Evolutionary conservation across 2,888 invertebrate species (phyloP).

Genomic region (Caenorhabditis uteleia): DNA sequence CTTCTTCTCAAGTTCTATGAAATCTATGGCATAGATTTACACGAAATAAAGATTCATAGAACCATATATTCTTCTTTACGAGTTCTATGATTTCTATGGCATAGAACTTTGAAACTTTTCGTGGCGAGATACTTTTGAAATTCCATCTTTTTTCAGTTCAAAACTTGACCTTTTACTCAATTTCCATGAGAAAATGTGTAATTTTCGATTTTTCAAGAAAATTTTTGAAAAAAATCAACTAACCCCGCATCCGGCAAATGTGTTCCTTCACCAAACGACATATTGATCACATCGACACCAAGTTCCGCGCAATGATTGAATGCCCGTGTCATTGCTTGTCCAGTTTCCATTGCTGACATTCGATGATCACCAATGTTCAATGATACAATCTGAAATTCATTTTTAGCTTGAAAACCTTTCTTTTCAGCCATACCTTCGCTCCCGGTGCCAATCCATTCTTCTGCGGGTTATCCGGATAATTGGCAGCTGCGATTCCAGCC

Average conservation of each 20-base stretch:
- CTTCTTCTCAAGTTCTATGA: too few species aligned
- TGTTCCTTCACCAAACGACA: constrained; percentile 95
- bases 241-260: constrained; percentile 90
- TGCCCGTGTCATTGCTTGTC: constrained; percentile 87
- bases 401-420: neutral
- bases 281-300: constrained; percentile 85
- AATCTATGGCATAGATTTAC: too few species aligned
- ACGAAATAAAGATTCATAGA: too few species aligned
- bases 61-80: too few species aligned
- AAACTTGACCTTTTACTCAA: neutral
- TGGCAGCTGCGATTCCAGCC: constrained; percentile 90
- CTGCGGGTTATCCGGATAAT: constrained; percentile 85
- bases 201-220: too few species aligned
- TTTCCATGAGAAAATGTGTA: neutral
- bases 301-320: constrained; percentile 73
- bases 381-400: constrained; percentile 73
- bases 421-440: constrained; percentile 89
- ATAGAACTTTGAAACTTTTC: too few species aligned
- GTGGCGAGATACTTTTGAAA: neutral
- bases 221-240: constrained; percentile 62
- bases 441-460: constrained; percentile 94
- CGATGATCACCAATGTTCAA: constrained; percentile 85
- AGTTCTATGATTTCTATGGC: too few species aligned
- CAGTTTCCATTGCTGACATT: constrained; percentile 94
- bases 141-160: neutral